Conservation (phyloP, 2,797 vertebrate genomes). For the Aselliscus stoliczkanus region DNA sequence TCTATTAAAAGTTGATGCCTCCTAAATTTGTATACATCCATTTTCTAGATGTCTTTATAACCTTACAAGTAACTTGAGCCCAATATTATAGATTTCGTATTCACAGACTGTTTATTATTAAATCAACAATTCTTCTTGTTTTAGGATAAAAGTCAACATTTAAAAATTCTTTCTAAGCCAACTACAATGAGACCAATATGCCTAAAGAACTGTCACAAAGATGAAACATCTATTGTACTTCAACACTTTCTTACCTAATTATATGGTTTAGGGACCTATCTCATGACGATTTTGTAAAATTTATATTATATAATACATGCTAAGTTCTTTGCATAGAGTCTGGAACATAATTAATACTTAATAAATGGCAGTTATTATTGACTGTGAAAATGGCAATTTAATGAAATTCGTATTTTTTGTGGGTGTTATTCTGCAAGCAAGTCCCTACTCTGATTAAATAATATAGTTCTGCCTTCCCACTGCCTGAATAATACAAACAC, state of each 20-base stretch:
- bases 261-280: background rate
- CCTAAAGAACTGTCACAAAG: background rate
- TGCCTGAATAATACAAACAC: background rate
- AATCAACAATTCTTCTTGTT: constrained; percentile 32
- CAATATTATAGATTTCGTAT: background rate
- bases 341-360: constrained; percentile 37
- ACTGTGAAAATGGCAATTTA: constrained; percentile 38
- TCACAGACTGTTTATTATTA: constrained; percentile 49
- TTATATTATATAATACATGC: background rate
- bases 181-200: background rate
- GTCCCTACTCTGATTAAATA: constrained; percentile 18
- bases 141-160: constrained; percentile 28
- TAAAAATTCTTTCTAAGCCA: constrained; percentile 40
- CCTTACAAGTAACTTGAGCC: background rate
- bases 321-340: constrained; percentile 3
- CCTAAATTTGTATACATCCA: constrained; percentile 2
- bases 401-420: constrained; percentile 27
- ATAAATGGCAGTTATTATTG: constrained; percentile 31
- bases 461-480: background rate
- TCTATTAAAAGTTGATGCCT: background rate
- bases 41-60: constrained; percentile 42
- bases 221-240: background rate
- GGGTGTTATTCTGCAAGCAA: constrained; percentile 11
- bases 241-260: background rate
- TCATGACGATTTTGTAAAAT: constrained; percentile 12